Percentiles rank a stretch among this genome's conserved stretches.
phyloP scores from a whole-genome alignment of 2,797 vertebrate genomes.

The Danio kyathit region DNA sequence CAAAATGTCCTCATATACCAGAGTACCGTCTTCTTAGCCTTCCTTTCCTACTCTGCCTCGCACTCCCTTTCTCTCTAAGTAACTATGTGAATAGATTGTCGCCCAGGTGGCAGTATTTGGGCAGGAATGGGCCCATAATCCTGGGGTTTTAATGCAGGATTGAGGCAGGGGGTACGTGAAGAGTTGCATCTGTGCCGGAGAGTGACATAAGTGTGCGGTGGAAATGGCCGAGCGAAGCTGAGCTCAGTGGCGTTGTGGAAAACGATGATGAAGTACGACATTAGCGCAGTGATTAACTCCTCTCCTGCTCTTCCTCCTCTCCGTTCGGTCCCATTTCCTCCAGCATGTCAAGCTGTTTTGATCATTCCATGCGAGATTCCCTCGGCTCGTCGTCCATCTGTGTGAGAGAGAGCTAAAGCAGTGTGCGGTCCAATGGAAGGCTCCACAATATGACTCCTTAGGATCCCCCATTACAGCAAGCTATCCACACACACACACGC shows the following conservation, averaged over 20 bases:
- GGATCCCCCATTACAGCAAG: constrained; percentile 67
- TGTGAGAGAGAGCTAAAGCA: constrained; percentile 72
- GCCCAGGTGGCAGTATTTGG: constrained; percentile 31
- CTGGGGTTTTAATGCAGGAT: constrained; percentile 23
- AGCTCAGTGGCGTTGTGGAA: constrained; percentile 66
- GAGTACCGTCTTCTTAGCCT: background rate
- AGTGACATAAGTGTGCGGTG: constrained; percentile 59
- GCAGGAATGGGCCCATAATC: constrained; percentile 31
- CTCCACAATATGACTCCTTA: constrained; percentile 67
- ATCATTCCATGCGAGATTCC: constrained; percentile 77
- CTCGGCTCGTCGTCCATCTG: constrained; percentile 79
- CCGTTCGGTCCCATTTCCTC: constrained; percentile 85
- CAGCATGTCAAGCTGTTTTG: constrained; percentile 70
- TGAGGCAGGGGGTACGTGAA: constrained; percentile 24
- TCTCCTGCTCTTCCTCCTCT: constrained; percentile 77
- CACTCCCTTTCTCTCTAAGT: constrained; percentile 25
- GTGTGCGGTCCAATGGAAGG: constrained; percentile 54
- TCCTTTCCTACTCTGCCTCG: background rate
- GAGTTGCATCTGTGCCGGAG: constrained; percentile 36
- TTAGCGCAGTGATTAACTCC: constrained; percentile 85
- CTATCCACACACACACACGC: constrained; percentile 54
- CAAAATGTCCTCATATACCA: constrained; percentile 44
- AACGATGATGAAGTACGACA: constrained; percentile 86
- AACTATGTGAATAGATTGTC: constrained; percentile 35
- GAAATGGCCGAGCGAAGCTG: constrained; percentile 63